Percentiles rank a stretch among this genome's conserved stretches.
Conservation (phyloP, 2,797 vertebrate species). For the Graptemys geographica region DNA sequence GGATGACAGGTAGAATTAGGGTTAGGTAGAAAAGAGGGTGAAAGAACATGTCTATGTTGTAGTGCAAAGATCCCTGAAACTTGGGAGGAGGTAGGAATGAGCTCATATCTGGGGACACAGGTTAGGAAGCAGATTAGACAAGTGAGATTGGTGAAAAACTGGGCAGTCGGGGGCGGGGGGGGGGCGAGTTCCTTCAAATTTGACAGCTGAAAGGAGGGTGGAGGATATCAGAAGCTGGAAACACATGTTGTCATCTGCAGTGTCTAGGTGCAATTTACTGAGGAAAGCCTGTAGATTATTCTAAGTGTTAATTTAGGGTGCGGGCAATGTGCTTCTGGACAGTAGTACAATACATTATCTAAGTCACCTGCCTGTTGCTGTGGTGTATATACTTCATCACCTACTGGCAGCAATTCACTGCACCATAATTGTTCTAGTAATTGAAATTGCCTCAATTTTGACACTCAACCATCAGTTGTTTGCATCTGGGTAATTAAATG, state of each 20-base stretch:
- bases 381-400: slow-evolving; percentile 37
- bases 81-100: background rate
- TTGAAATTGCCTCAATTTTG: slow-evolving; percentile 54
- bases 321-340: background rate
- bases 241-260: slow-evolving; percentile 17
- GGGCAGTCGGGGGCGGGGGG: background rate
- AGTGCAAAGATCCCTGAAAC: no score
- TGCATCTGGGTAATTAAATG: slow-evolving; percentile 60
- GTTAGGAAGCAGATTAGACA: background rate
- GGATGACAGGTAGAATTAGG: no score
- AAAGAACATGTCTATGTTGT: no score
- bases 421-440: slow-evolving; percentile 51
- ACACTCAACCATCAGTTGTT: slow-evolving; percentile 48
- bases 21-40: no score
- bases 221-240: background rate
- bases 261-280: background rate
- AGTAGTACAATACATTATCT: slow-evolving; percentile 16
- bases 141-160: background rate
- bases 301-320: background rate
- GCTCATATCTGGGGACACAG: background rate
- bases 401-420: slow-evolving; percentile 10
- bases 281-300: background rate
- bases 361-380: background rate
- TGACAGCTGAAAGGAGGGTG: background rate
- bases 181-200: background rate